Percentiles rank a stretch among this genome's conserved stretches.
These are phyloP conservation scores for Hermaeophaga mercurialis DNA, from an alignment of 2,888 invertebrate species.

Conservation along the genomic window DNA sequence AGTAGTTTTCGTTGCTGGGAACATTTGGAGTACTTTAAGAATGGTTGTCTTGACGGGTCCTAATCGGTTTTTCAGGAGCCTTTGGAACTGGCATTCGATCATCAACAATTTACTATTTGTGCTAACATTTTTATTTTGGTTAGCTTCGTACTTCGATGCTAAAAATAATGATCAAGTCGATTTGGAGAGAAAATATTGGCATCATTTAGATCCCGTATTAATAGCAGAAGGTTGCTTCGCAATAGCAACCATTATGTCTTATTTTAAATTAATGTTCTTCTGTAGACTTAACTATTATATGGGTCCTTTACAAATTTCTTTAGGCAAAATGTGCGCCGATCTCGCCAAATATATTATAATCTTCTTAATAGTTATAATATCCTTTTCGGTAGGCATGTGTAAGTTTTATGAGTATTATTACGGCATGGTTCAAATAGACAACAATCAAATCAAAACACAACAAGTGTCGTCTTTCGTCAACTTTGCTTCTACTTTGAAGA, in stretches of 20 bases:
- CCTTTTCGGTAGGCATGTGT: conserved; percentile 67
- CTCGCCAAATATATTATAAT: conserved; percentile 67
- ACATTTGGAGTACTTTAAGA: conserved; percentile 63
- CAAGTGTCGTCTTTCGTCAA: conserved; percentile 67
- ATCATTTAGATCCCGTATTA: conserved; percentile 66
- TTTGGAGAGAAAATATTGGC: conserved; percentile 70
- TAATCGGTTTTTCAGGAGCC: conserved; percentile 61
- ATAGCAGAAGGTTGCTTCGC: conserved; percentile 71
- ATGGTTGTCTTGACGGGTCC: conserved; percentile 65
- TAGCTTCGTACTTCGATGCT: conserved; percentile 63
- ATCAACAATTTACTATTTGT: conserved; percentile 64
- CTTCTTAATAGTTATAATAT: conserved; percentile 64
- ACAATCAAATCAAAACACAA: conserved; percentile 63
- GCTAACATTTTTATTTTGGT: conserved; percentile 68
- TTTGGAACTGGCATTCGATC: conserved; percentile 71
- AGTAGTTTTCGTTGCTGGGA: conserved; percentile 62
- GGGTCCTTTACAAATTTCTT: conserved; percentile 70
- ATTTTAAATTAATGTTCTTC: conserved; percentile 66
- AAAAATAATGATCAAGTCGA: conserved; percentile 57
- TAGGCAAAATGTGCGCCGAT: conserved; percentile 72
- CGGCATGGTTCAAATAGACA: conserved; percentile 57
- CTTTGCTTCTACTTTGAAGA: conserved; percentile 64
- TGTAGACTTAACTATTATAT: conserved; percentile 68
- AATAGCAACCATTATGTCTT: conserved; percentile 70
- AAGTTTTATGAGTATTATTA: conserved; percentile 70